phyloP scores from a whole-genome alignment of 2,113 vertebrate genomes.

The Pogona vitticeps region DNA sequence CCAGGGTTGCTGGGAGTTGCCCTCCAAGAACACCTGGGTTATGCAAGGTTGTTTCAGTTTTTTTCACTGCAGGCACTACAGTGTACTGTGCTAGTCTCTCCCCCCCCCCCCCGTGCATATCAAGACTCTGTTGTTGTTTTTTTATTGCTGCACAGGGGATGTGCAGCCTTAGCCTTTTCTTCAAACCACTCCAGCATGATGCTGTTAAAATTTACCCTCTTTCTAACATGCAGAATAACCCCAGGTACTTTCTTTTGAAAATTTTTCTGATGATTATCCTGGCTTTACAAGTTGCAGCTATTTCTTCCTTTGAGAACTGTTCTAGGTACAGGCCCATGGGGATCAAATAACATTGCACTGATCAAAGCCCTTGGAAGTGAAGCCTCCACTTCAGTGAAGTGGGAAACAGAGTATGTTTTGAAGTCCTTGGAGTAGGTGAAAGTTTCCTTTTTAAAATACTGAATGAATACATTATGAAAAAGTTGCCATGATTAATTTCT shows the following conservation, averaged over 20 bases:
- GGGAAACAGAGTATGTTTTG: background rate
- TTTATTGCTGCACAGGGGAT: background rate
- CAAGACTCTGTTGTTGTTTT: background rate
- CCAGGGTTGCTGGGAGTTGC: no score
- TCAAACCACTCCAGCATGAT: constrained; percentile 9
- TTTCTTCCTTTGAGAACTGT: background rate
- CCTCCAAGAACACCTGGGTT: background rate
- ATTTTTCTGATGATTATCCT: constrained; percentile 1
- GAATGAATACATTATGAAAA: background rate
- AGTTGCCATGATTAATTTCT: constrained; percentile 1
- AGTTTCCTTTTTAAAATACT: background rate
- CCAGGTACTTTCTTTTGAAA: constrained; percentile 34
- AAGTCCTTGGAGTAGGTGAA: constrained; percentile 3
- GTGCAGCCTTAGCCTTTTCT: constrained; percentile 8
- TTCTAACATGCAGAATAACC: background rate
- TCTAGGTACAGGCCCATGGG: fast-evolving
- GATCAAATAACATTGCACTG: fast-evolving
- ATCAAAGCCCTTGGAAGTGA: constrained; percentile 14
- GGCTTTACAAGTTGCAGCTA: background rate
- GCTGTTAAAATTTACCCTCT: background rate
- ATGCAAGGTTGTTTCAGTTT: background rate
- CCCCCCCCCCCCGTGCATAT: background rate
- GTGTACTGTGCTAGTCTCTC: background rate
- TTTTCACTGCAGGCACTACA: background rate
- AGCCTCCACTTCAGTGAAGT: background rate